Percentiles rank a stretch among this genome's conserved stretches.
Conservation (phyloP, 2,888 invertebrate genomes). For the Eupithecia abbreviata region DNA sequence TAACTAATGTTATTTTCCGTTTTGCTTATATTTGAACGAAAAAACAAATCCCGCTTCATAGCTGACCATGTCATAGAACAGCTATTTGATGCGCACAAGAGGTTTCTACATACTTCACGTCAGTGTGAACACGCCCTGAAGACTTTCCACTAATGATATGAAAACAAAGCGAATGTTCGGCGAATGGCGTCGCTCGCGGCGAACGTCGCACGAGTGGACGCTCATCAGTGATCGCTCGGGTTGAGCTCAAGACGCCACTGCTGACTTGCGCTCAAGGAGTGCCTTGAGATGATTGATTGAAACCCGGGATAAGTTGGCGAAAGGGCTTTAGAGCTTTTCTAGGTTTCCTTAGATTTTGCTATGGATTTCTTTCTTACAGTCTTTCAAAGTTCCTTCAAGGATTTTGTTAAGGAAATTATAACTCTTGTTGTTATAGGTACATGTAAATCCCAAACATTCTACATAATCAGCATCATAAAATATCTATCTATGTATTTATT, state of each 20-base stretch:
- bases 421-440: neutral
- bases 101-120: neutral
- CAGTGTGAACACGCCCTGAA: neutral
- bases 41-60: no score
- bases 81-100: neutral
- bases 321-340: neutral
- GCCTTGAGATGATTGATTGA: slow-evolving; percentile 15
- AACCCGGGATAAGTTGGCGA: slow-evolving; percentile 16
- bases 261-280: neutral
- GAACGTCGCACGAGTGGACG: slow-evolving; percentile 33
- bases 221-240: slow-evolving; percentile 42
- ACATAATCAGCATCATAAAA: no score
- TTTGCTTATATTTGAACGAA: no score
- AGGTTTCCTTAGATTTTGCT: neutral
- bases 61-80: neutral
- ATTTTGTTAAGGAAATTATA: neutral
- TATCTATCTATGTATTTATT: no score
- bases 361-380: neutral
- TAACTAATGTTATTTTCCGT: no score
- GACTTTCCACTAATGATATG: slow-evolving; percentile 80
- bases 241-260: slow-evolving; percentile 38
- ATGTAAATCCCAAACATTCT: neutral
- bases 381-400: neutral
- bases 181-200: neutral
- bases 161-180: slow-evolving; percentile 72